Base-by-base conservation (phyloP, 1,140 invertebrate genomes). In the Leguminivora glycinivorella region DNA sequence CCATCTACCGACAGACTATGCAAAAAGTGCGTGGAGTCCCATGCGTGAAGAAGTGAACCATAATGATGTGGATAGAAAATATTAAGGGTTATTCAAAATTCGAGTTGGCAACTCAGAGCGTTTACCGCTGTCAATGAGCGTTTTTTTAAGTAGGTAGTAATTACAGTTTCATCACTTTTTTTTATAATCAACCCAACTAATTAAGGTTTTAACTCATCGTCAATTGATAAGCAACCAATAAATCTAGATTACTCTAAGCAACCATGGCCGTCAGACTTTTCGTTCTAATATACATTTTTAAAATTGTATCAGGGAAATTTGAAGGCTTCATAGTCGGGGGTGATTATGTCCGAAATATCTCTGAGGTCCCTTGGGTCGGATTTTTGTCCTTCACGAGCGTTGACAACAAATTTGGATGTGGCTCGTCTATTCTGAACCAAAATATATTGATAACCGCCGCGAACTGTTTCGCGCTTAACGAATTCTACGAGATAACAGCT, bases 341-440 rank as follows among this genome's bases (percentile, higher is more conserved):
- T 9, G 40, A 58, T 3, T 52, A 40, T n/a, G 40, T 52, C 0
- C 9, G 29, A n/a, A 43, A 43, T 10, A 52, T 70, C 1, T 22
- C 29, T 0, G n/a, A 66, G 22, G 63, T 29, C 14, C 72, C 72
- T 10, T 69, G 70, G 34, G 67, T 66, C 0, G 66, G 22, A 26
- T 70, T 43, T 25, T 9, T 73, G 12, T 3, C 1, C 31, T 71
- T 24, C 56, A 4, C 47, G 75, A 10, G 56, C 74, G 0, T 7
- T 81, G 1, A 40, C 73, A 68, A 73, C 26, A 6, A 4, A 9
- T 31, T 12, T 10, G 66, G 40, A 17, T 76, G 75, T 40, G 72
- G 72, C 2, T 56, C 47, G 1, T 72, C 75, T 10, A 70, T 76
- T 25, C 1, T 77, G 4, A 74, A 77, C 9, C 68, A 76, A n/a